These are phyloP conservation scores for Drosophila austrosaltans DNA, from an alignment of 2,888 invertebrate species.

Conservation along the genomic window DNA sequence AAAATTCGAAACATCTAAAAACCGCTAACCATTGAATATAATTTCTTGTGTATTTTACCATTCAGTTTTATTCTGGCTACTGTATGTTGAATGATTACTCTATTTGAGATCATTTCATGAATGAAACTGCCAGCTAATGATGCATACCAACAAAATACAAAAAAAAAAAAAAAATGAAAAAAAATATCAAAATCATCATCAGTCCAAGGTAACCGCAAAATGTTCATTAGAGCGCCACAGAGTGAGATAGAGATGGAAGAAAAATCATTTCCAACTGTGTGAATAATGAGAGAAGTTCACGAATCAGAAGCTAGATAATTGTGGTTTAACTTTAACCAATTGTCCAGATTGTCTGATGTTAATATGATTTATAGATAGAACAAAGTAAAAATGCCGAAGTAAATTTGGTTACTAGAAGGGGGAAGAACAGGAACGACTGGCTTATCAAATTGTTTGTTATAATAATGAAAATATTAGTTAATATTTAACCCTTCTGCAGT, in stretches of 20 bases:
- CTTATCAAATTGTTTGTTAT: constrained; percentile 53
- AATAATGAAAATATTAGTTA: constrained; percentile 67
- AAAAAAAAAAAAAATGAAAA: constrained; percentile 37
- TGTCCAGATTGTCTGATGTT: constrained; percentile 33
- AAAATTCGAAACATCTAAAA: background rate
- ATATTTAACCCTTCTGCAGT: constrained; percentile 60
- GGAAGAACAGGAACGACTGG: background rate
- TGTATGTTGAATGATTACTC: constrained; percentile 41
- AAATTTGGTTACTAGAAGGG: constrained; percentile 22
- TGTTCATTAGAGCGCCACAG: constrained; percentile 64
- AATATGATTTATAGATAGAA: constrained; percentile 63
- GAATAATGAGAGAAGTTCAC: constrained; percentile 48
- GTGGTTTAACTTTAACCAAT: constrained; percentile 32
- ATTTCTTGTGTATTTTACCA: background rate
- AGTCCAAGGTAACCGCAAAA: constrained; percentile 61
- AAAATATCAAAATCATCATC: constrained; percentile 14
- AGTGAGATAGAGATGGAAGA: background rate
- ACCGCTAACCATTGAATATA: background rate
- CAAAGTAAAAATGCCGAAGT: constrained; percentile 45
- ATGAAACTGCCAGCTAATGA: constrained; percentile 68
- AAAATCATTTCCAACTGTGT: constrained; percentile 26
- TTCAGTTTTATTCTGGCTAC: constrained; percentile 25
- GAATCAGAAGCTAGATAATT: constrained; percentile 43
- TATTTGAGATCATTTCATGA: constrained; percentile 56
- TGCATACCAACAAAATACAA: constrained; percentile 38